A percentile compares a stretch with the other conserved stretches of the same genome.
phyloP scores from a whole-genome alignment of 2,888 invertebrate species.

The Hirtodrosophila cameraria region DNA sequence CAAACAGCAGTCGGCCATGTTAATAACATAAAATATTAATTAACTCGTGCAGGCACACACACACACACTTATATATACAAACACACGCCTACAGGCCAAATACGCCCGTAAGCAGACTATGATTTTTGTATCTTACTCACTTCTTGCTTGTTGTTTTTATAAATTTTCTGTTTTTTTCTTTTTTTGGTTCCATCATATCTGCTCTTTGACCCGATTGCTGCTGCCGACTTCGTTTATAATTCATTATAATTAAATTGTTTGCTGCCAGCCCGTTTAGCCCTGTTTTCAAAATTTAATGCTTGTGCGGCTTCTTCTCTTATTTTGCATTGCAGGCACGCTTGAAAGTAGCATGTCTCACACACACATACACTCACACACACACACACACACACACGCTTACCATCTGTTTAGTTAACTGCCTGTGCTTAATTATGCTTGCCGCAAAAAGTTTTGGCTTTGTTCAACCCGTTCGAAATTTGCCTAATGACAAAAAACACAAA shows the following conservation, averaged over 20 bases:
- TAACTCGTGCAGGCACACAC: conserved; percentile 56
- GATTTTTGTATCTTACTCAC: conserved; percentile 40
- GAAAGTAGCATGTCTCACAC: conserved; percentile 21
- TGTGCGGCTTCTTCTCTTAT: conserved; percentile 43
- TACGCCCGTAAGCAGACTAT: conserved; percentile 44
- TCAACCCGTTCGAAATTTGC: conserved; percentile 41
- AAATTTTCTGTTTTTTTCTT: conserved; percentile 8
- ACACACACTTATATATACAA: neutral
- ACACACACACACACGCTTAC: conserved; percentile 2
- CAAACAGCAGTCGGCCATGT: conserved; percentile 58
- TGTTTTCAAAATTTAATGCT: conserved; percentile 62
- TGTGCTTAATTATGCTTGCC: conserved; percentile 67
- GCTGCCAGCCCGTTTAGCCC: conserved; percentile 43
- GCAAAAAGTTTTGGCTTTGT: conserved; percentile 56
- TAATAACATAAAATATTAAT: conserved; percentile 76
- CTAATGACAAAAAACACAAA: conserved; percentile 64
- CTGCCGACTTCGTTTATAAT: conserved; percentile 66
- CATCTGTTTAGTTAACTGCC: conserved; percentile 51
- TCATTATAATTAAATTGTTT: conserved; percentile 76
- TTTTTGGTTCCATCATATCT: conserved; percentile 16
- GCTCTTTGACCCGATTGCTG: conserved; percentile 48
- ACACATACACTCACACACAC: conserved; percentile 12
- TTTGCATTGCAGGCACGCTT: conserved; percentile 44
- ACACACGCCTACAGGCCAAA: conserved; percentile 5
- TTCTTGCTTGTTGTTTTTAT: conserved; percentile 34